These are phyloP conservation scores for Ecliptopera silaceata DNA, from an alignment of 2,888 invertebrate genomes.

Conservation along the genomic window DNA sequence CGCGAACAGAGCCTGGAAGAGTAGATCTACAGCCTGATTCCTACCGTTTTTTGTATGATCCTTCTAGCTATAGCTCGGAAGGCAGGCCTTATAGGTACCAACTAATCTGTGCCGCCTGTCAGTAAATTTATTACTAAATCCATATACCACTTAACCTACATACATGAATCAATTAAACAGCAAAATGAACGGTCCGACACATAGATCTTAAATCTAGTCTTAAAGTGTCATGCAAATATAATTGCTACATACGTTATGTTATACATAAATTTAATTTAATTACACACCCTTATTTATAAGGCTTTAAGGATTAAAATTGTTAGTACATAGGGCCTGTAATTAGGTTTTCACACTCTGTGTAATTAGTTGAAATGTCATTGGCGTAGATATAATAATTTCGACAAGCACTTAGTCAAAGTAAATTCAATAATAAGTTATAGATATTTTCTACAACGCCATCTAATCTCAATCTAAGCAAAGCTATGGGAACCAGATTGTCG, in stretches of 20 bases:
- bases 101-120: too few species aligned
- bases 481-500: too few species aligned
- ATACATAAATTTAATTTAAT: constrained; percentile 47
- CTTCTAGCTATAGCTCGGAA: too few species aligned
- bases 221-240: constrained; percentile 44
- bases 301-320: constrained; percentile 34
- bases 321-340: constrained; percentile 24
- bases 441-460: too few species aligned
- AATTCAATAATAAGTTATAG: too few species aligned
- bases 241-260: constrained; percentile 36
- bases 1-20: too few species aligned
- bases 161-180: constrained; percentile 23
- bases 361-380: constrained; percentile 44
- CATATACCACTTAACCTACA: constrained; percentile 18
- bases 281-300: constrained; percentile 29
- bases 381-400: constrained; percentile 22
- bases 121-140: not conserved
- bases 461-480: too few species aligned
- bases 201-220: constrained; percentile 35
- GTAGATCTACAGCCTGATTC: too few species aligned
- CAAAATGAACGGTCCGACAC: constrained; percentile 11
- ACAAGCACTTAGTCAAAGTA: constrained; percentile 15
- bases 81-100: too few species aligned
- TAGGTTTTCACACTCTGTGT: constrained; percentile 45
- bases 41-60: too few species aligned